These are phyloP conservation scores for Eumaeus atala DNA, from an alignment of 1,140 invertebrate genomes.

Conservation along the genomic window DNA sequence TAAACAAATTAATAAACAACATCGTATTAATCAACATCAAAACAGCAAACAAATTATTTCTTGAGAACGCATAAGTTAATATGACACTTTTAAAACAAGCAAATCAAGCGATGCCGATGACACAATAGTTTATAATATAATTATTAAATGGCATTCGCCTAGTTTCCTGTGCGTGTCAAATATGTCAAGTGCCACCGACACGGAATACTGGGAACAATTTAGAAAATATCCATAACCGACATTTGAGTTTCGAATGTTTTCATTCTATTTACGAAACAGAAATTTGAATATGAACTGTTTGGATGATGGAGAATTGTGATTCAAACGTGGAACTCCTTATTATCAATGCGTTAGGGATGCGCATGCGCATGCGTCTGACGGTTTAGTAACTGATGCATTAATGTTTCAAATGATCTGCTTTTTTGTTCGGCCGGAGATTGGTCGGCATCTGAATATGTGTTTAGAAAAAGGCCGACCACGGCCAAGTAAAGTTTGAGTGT, in stretches of 20 bases:
- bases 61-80: slow-evolving; percentile 2
- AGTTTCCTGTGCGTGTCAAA: slow-evolving; percentile 42
- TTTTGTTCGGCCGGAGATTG: slow-evolving; percentile 64
- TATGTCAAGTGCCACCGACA: slow-evolving; percentile 7
- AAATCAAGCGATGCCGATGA: not conserved
- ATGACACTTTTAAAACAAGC: slow-evolving; percentile 5
- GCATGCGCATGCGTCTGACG: slow-evolving; percentile 63
- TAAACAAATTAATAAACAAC: slow-evolving; percentile 3
- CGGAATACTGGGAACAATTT: slow-evolving; percentile 8
- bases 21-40: not conserved
- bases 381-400: slow-evolving; percentile 72
- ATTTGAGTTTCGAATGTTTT: slow-evolving; percentile 30
- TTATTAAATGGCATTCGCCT: slow-evolving; percentile 25
- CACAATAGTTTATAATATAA: slow-evolving; percentile 3
- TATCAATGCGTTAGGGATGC: slow-evolving; percentile 69
- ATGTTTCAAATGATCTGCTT: slow-evolving; percentile 58
- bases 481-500: slow-evolving; percentile 33
- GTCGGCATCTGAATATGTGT: slow-evolving; percentile 70
- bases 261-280: slow-evolving; percentile 60
- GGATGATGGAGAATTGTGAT: slow-evolving; percentile 55
- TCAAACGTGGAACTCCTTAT: slow-evolving; percentile 59
- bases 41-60: not conserved
- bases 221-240: slow-evolving; percentile 6
- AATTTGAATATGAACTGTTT: slow-evolving; percentile 62
- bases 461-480: slow-evolving; percentile 61